Base-by-base conservation (phyloP, 1,140 invertebrate genomes). In the Neodiprion virginianus region DNA sequence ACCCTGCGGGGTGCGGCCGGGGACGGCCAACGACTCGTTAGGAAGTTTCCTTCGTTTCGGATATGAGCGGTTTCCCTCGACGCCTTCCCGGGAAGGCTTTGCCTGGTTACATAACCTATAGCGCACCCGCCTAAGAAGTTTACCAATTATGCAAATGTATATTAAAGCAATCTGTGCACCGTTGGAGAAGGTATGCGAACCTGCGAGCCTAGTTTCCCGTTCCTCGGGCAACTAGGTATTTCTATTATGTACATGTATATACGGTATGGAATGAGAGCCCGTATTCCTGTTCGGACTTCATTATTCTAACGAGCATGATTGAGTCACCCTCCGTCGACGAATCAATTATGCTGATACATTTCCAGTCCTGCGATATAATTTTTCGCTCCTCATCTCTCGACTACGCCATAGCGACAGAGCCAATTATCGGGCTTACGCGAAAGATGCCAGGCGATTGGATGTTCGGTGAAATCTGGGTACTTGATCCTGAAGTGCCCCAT, bases 401-500 rank as follows among this genome's bases (percentile, higher is more conserved):
- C 2, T 40, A 40, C 5, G 5, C 28, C 28, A 5, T 40, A 40
- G 5, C 28, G 28, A 21, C 17, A 40, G 28, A 40, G 28, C 28
- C 28, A 40, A 40, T 40, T 40, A 40, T 40, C 28, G 28, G 5
- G 28, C 28, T 40, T 5, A 5, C 28, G 28, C 1, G 1, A 40
- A 40, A 40, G 28, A 40, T 40, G 28, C 28, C 2, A 40, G 2
- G 28, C 28, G 28, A 40, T 40, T 40, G 28, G 28, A 40, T 3
- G 28, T 40, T 40, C 28, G 28, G 5, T 40, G 28, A 40, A 40
- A 40, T 40, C 28, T 2, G 28, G 28, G 28, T 40, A 40, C 28
- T 40, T 40, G 28, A 40, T 40, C 79, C 79, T 78, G 75, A 74
- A 79, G 77, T 76, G 74, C 75, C 73, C 79, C 79, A 80, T 80